phyloP scores from a whole-genome alignment of 2,113 vertebrate species.

The Genyomyrus donnyi region DNA sequence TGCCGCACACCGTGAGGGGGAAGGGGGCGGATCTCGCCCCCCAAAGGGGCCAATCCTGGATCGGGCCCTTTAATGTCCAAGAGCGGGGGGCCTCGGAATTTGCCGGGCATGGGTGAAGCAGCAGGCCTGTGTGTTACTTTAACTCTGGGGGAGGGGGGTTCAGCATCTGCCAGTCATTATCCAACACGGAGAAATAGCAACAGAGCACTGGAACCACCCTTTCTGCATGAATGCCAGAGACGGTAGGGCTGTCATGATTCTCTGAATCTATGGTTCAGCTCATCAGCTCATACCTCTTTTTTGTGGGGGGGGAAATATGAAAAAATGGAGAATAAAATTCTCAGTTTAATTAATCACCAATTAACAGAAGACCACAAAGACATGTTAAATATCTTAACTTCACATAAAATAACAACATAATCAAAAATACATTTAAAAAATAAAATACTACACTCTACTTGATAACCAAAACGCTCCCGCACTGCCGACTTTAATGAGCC shows the following conservation, averaged over 20 bases:
- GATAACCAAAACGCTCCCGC: background rate
- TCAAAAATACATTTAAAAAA: background rate
- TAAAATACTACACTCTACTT: background rate
- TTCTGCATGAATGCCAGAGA: background rate
- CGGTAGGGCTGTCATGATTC: background rate
- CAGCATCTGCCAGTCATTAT: background rate
- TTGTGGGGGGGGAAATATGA: background rate
- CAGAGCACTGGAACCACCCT: background rate
- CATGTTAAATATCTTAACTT: background rate
- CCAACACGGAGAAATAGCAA: background rate
- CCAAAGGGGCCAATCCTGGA: background rate
- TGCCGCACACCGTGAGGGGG: background rate
- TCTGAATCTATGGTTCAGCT: background rate
- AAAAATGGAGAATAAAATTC: background rate
- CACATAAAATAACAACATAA: background rate
- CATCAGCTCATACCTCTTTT: background rate
- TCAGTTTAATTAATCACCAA: background rate
- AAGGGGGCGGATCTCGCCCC: background rate
- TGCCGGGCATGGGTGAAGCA: background rate
- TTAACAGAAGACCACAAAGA: background rate
- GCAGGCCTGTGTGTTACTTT: background rate
- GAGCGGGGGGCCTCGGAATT: background rate
- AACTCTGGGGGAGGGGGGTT: background rate
- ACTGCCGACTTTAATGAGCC: background rate
- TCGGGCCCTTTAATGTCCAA: background rate